Conservation (phyloP, 2,888 invertebrate species). For the Linnaemya vulpina region DNA sequence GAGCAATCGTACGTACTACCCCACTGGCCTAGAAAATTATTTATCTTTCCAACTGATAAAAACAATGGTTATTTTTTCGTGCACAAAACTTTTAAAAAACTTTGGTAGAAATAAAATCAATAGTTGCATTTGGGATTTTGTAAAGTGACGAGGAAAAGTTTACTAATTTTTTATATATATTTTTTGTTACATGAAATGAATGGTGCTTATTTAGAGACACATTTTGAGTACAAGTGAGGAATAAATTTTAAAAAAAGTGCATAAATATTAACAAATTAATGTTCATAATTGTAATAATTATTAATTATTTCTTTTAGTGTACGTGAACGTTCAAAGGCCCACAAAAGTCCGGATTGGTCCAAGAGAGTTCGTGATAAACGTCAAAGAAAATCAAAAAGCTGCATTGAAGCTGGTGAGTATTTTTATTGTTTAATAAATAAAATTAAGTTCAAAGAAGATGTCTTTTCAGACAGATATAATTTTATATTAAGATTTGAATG, state of each 20-base stretch:
- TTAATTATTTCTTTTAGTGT: conserved; percentile 76
- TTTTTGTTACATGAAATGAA: conserved; percentile 15
- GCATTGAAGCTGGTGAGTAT: conserved; percentile 80
- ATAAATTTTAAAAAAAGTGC: not conserved
- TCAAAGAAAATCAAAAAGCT: conserved; percentile 80
- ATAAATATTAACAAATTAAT: not conserved
- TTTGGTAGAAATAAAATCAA: conserved; percentile 42
- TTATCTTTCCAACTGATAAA: conserved; percentile 59
- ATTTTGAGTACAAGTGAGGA: conserved; percentile 62
- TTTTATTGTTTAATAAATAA: not conserved
- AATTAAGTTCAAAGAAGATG: not conserved
- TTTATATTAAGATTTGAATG: too few species aligned
- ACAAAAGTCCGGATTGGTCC: conserved; percentile 83
- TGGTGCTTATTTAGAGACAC: conserved; percentile 60
- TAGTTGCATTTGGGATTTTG: conserved; percentile 59
- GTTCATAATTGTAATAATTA: too few species aligned
- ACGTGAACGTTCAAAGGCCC: conserved; percentile 81
- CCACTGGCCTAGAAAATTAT: conserved; percentile 65
- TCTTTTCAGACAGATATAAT: too few species aligned
- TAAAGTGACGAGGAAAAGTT: conserved; percentile 34
- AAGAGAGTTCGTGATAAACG: conserved; percentile 82
- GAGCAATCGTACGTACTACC: conserved; percentile 23
- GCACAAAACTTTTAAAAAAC: conserved; percentile 35
- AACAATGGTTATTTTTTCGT: conserved; percentile 44
- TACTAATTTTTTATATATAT: not conserved